These are phyloP conservation scores for Ceratosolen fusciceps DNA, from an alignment of 1,140 invertebrate species.

Conservation along the genomic window DNA sequence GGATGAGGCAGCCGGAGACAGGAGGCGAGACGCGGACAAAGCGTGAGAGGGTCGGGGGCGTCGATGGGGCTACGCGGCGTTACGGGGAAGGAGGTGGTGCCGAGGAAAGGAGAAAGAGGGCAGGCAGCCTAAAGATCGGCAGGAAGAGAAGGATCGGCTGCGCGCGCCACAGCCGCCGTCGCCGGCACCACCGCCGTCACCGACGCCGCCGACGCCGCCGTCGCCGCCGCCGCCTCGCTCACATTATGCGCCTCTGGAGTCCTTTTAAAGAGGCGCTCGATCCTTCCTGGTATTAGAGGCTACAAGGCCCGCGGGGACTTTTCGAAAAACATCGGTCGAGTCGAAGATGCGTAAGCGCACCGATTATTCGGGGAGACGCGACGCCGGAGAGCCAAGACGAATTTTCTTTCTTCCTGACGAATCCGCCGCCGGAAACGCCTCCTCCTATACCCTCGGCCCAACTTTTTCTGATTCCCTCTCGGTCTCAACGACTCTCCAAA, in stretches of 20 bases:
- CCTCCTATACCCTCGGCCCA: neutral
- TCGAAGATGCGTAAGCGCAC: neutral
- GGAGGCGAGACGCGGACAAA: neutral
- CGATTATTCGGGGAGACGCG: neutral
- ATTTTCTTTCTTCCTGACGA: slow-evolving; percentile 42
- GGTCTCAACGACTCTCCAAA: too few species aligned
- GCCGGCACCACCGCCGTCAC: too few species aligned
- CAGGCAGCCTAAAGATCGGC: slow-evolving; percentile 36
- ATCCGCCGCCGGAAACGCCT: slow-evolving; percentile 19
- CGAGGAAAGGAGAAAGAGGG: neutral
- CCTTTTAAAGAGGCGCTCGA: slow-evolving; percentile 47
- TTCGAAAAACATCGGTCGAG: slow-evolving; percentile 46
- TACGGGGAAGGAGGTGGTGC: neutral
- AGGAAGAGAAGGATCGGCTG: slow-evolving; percentile 34
- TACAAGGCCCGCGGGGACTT: slow-evolving; percentile 42
- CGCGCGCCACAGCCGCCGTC: neutral
- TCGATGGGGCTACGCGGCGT: neutral
- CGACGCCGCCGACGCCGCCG: too few species aligned
- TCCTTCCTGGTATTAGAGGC: slow-evolving; percentile 50
- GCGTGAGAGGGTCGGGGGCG: slow-evolving; percentile 5
- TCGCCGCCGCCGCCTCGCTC: neutral
- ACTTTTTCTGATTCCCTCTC: neutral
- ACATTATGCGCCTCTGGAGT: slow-evolving; percentile 36
- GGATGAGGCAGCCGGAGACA: neutral
- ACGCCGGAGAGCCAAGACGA: slow-evolving; percentile 2